Evolutionary conservation across 2,888 invertebrate species (phyloP).

Genomic region (Schrankia costaestrigalis): DNA sequence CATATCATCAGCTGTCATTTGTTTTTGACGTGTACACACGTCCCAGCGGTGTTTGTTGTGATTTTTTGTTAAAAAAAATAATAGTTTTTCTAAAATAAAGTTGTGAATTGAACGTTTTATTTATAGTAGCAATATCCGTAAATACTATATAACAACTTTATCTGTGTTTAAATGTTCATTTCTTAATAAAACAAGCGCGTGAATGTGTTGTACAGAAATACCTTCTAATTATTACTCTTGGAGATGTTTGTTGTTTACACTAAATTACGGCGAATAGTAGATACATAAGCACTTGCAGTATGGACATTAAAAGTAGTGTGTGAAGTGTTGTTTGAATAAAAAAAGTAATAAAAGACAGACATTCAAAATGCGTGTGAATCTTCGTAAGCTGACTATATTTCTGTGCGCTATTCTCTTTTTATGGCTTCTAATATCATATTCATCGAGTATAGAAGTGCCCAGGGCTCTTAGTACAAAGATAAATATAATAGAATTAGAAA

Average conservation of each 20-base stretch:
- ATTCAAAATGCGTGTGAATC: slow-evolving; percentile 64
- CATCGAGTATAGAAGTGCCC: slow-evolving; percentile 47
- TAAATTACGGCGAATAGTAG: slow-evolving; percentile 13
- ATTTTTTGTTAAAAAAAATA: slow-evolving; percentile 15
- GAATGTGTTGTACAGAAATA: slow-evolving; percentile 8
- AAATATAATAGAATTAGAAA: slow-evolving; percentile 43
- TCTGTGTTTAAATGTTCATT: slow-evolving; percentile 1
- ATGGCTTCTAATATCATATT: slow-evolving; percentile 57
- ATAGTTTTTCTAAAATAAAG: slow-evolving; percentile 22
- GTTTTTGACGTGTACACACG: slow-evolving; percentile 40
- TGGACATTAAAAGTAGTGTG: slow-evolving; percentile 17
- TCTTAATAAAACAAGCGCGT: slow-evolving; percentile 4
- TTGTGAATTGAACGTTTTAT: slow-evolving; percentile 17
- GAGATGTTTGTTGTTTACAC: slow-evolving; percentile 33
- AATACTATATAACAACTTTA: slow-evolving; percentile 8
- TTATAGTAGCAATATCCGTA: slow-evolving; percentile 14
- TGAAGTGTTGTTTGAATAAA: slow-evolving; percentile 13
- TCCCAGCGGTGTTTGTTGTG: slow-evolving; percentile 33
- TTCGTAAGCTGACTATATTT: slow-evolving; percentile 49
- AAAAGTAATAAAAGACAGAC: slow-evolving; percentile 4
- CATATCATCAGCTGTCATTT: slow-evolving; percentile 32
- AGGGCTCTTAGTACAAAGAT: slow-evolving; percentile 21
- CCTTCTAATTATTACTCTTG: slow-evolving; percentile 7
- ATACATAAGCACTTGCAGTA: slow-evolving; percentile 11
- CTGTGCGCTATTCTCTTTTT: slow-evolving; percentile 41